Base-by-base conservation (phyloP, 2,113 vertebrate genomes). In the Ptilonorhynchus violaceus region DNA sequence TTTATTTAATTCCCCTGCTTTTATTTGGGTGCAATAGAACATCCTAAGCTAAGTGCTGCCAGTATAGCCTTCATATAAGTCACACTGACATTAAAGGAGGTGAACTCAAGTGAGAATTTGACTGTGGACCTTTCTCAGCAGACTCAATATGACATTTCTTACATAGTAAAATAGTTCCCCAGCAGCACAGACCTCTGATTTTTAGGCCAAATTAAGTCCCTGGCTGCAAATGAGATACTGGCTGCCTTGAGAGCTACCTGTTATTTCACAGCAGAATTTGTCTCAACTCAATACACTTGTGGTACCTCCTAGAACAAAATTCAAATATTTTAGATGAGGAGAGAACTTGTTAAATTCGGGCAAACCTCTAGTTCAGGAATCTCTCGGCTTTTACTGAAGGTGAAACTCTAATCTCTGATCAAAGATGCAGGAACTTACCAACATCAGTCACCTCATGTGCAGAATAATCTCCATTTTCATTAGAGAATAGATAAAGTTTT, bases 401-500 rank as follows among this genome's bases (percentile, higher is more conserved):
- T 96, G 80, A 78, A 92, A 47, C 73, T 92, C 56, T 94, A 88
- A 95, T 95, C 91, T 95, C 86, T 56, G 77, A 89, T 92, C 68
- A 75, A 59, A 92, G 83, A 72, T 42, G 53, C 59, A 44, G 77
- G 67, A 87, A 76, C 19, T 76, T 93, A 83, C 16, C 37, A 87
- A 88, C 93, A 89, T 95, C 88, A 88, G 92, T 53, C 47, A 93
- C 80, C 49, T 85, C 91, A 59, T 75, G 56, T 49, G 42, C 67
- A 25, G 37, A 85, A 66, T 90, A 92, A 85, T 75, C 82, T 93
- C 60, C 30, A 33, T 78, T 80, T 95, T 59, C 78, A 97, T 91
- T 52, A 95, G 62, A 95, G 95, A 97, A 96, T n/a, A 96, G 96
- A 94, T 74, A 88, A 91, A 96, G 91, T 93, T 96, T 96, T 88